Percentiles rank a stretch among this genome's conserved stretches.
phyloP scores from a whole-genome alignment of 2,113 vertebrate genomes.

The Baryphthengus martii region DNA sequence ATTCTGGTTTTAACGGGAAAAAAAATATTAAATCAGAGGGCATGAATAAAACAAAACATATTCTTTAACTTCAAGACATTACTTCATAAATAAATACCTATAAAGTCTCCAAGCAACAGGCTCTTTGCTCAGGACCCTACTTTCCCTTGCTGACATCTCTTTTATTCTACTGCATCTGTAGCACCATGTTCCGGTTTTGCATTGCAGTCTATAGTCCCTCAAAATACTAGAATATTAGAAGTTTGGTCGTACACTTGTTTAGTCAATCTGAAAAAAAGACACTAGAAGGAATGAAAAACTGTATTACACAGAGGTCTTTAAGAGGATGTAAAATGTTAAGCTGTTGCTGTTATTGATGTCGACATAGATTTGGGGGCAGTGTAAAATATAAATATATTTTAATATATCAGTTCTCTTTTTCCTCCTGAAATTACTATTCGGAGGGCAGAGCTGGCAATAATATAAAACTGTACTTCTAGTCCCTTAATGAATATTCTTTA shows the following conservation, averaged over 20 bases:
- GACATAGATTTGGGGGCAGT: not conserved
- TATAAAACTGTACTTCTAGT: not conserved
- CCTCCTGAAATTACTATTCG: not conserved
- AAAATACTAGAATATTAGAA: not conserved
- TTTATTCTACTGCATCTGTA: not conserved
- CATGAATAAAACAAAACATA: not conserved
- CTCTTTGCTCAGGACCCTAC: not conserved
- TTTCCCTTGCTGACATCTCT: not conserved
- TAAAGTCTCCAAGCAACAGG: not conserved
- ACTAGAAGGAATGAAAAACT: not conserved
- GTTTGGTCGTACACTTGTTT: not conserved
- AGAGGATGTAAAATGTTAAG: not conserved
- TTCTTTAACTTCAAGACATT: not conserved
- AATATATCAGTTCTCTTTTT: not conserved
- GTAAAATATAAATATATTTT: not conserved
- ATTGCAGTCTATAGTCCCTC: not conserved
- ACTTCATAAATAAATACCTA: not conserved
- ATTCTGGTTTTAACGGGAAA: not conserved
- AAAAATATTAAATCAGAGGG: not conserved
- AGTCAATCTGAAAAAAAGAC: not conserved
- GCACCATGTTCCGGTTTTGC: not conserved
- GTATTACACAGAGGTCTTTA: not conserved
- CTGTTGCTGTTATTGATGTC: not conserved
- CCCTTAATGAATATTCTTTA: constrained; percentile 39
- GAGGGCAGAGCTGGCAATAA: not conserved